Base-by-base conservation (phyloP, 2,888 invertebrate genomes). In the Melieria picta region DNA sequence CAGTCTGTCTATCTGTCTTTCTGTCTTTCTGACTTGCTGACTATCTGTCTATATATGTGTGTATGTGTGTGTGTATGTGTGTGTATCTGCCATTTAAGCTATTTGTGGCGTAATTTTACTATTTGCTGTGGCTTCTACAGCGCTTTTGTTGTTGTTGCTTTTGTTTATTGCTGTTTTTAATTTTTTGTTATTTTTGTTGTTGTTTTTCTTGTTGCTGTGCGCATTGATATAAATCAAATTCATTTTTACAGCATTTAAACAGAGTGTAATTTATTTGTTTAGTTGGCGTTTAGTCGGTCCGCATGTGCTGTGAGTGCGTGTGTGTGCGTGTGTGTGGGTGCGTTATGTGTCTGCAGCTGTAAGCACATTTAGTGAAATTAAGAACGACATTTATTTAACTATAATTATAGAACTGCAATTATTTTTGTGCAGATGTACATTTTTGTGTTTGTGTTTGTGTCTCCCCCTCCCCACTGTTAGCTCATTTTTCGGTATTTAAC, bases 171-270 rank as follows among this genome's bases (percentile, higher is more conserved):
- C 47, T 65, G 56, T 65, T 70, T n/a, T 9, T 66, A 69, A 45
- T 68, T 68, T 67, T 63, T 64, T 71, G 57, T 66, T 63, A 16
- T 56, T 50, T 13, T 55, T 65, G 56, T 65, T 66, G 30, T 48
- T 70, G 48, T 52, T 64, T 13, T 47, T 61, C 7, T 62, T 65
- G 62, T 68, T 70, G 69, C 57, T 58, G 60, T 65, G 55, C 64
- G 82, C 69, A 61, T 66, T 71, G 76, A 83, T 83, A 81, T 72
- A 77, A 77, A 83, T 83, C 83, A 79, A 78, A 79, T 79, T 79
- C 82, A 80, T 82, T 82, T 83, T 83, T 83, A 82, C 80, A 83
- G 83, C 79, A 79, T 81, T 83, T 83, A 82, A 83, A 81, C 82
- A 82, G 82, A 79, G 79, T 80, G 77, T 83, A 80, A 82, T 82